These are phyloP conservation scores for Aythya baeri DNA, from an alignment of 2,113 vertebrate genomes.

Conservation along the genomic window DNA sequence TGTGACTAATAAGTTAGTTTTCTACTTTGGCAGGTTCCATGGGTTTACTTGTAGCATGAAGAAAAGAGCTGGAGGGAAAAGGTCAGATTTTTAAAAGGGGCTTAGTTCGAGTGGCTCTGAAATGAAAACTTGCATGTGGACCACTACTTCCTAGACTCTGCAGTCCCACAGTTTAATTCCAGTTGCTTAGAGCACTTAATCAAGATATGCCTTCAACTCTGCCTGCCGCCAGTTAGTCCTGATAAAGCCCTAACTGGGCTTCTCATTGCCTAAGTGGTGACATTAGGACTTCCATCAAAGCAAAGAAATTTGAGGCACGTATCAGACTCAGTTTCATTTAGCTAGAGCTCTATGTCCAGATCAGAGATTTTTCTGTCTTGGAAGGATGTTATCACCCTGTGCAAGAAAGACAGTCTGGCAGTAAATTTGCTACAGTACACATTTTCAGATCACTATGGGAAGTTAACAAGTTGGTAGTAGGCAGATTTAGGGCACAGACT, in stretches of 20 bases:
- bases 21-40: slow-evolving; percentile 9
- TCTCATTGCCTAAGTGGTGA: slow-evolving; percentile 6
- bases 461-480: not conserved
- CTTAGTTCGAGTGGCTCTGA: not conserved
- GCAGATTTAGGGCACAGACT: not conserved
- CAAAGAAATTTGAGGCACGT: slow-evolving; percentile 39
- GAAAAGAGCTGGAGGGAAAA: not conserved
- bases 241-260: slow-evolving; percentile 11
- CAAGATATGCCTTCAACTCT: slow-evolving; percentile 15
- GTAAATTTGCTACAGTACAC: not conserved
- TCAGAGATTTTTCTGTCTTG: not conserved
- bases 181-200: slow-evolving; percentile 12
- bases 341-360: not conserved
- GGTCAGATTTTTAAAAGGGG: slow-evolving; percentile 15
- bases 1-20: not conserved
- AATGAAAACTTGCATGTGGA: not conserved
- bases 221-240: not conserved
- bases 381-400: not conserved
- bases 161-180: not conserved
- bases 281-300: slow-evolving; percentile 46
- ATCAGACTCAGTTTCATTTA: slow-evolving; percentile 6
- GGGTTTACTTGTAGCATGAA: not conserved
- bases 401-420: not conserved
- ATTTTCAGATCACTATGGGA: not conserved
- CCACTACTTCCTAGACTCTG: not conserved